phyloP scores from a whole-genome alignment of 2,888 invertebrate genomes.

The Volucella bombylans region DNA sequence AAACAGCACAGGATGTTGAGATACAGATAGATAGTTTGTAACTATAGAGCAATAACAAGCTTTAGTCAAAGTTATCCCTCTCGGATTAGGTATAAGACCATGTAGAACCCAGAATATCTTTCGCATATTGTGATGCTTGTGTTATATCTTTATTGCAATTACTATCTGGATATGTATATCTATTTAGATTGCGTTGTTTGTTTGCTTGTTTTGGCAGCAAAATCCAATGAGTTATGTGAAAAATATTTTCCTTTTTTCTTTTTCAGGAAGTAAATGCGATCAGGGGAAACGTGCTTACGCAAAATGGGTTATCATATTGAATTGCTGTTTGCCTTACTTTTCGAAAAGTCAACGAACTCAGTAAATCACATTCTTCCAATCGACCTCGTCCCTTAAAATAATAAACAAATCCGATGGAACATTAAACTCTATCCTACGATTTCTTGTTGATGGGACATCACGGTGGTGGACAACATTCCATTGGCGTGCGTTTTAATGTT shows the following conservation, averaged over 20 bases:
- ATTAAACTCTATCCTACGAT: not conserved
- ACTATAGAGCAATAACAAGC: slow-evolving; percentile 14
- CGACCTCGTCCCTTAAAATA: slow-evolving; percentile 23
- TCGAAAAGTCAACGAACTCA: slow-evolving; percentile 49
- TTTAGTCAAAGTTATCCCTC: slow-evolving; percentile 8
- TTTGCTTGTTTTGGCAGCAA: slow-evolving; percentile 56
- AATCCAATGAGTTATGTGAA: slow-evolving; percentile 58
- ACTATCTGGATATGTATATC: not conserved
- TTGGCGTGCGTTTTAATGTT: not conserved
- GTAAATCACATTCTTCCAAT: slow-evolving; percentile 1
- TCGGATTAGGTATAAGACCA: not conserved
- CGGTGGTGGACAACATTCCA: not conserved
- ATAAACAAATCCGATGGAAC: slow-evolving; percentile 20
- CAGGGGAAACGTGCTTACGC: slow-evolving; percentile 38
- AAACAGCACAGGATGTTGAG: not conserved
- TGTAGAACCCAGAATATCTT: no score
- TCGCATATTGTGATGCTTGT: not conserved
- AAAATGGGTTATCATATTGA: slow-evolving; percentile 43
- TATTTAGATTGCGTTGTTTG: slow-evolving; percentile 30
- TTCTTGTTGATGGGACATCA: not conserved
- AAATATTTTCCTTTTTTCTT: slow-evolving; percentile 43
- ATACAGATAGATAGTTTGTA: slow-evolving; percentile 28
- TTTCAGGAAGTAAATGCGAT: slow-evolving; percentile 19
- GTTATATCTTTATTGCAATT: no score
- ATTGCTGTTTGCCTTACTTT: slow-evolving; percentile 54